A percentile compares a stretch with the other conserved stretches of the same genome.
phyloP scores from a whole-genome alignment of 2,888 invertebrate species.

The Lapara coniferarum region DNA sequence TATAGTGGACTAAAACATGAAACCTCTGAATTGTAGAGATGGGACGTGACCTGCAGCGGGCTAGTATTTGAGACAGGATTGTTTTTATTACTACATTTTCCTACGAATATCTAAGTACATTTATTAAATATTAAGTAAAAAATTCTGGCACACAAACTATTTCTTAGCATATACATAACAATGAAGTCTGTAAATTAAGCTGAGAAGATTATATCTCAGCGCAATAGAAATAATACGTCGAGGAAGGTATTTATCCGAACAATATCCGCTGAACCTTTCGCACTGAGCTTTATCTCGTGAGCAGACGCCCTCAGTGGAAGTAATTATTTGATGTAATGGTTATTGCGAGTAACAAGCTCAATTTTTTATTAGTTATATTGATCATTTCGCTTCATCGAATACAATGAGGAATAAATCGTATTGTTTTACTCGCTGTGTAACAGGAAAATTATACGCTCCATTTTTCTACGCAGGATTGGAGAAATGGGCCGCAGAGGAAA shows the following conservation, averaged over 20 bases:
- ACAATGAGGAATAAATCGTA: background rate
- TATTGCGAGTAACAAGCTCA: conserved; percentile 8
- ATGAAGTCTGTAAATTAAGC: background rate
- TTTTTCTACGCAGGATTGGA: too few relatives aligned
- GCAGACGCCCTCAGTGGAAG: conserved; percentile 14
- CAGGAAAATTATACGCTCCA: too few relatives aligned
- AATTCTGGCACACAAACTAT: too few relatives aligned
- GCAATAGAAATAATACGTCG: conserved; percentile 8
- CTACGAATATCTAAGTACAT: too few relatives aligned
- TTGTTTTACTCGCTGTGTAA: too few relatives aligned
- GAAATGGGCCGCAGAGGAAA: too few relatives aligned
- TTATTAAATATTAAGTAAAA: too few relatives aligned
- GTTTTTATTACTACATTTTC: too few relatives aligned
- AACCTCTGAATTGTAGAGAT: too few relatives aligned
- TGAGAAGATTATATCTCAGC: conserved; percentile 10
- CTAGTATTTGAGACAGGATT: too few relatives aligned
- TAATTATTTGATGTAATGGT: conserved; percentile 11
- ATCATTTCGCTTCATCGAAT: background rate
- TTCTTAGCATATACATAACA: background rate
- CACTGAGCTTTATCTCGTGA: background rate
- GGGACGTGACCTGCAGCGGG: too few relatives aligned
- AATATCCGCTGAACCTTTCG: conserved; percentile 17
- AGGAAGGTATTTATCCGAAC: conserved; percentile 16
- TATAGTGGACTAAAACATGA: too few relatives aligned
- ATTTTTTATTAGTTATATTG: conserved; percentile 2